phyloP scores from a whole-genome alignment of 2,797 vertebrate species.

The Coregonus suidteri region DNA sequence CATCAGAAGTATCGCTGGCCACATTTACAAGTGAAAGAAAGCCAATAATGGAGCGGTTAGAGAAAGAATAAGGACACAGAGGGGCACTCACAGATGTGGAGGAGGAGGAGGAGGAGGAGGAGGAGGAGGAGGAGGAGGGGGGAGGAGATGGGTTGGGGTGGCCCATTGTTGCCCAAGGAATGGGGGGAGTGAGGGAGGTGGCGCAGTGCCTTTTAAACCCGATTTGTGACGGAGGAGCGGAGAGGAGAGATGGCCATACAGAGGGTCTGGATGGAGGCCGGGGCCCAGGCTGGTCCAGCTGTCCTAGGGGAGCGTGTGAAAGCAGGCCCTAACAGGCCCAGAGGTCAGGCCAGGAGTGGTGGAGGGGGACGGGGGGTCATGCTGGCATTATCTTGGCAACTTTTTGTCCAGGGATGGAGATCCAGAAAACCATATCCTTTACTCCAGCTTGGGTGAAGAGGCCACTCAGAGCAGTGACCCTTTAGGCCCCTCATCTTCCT shows the following conservation, averaged over 20 bases:
- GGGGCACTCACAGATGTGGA: slow-evolving; percentile 80
- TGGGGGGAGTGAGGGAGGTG: slow-evolving; percentile 42
- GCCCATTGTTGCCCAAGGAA: slow-evolving; percentile 67
- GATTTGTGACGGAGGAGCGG: slow-evolving; percentile 49
- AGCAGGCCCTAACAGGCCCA: slow-evolving; percentile 38
- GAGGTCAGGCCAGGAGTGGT: slow-evolving; percentile 54
- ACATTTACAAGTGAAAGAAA: slow-evolving; percentile 81
- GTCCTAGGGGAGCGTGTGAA: slow-evolving; percentile 70
- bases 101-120: slow-evolving; percentile 51
- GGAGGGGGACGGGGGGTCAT: slow-evolving; percentile 38
- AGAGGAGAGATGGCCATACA: slow-evolving; percentile 38
- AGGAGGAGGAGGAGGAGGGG: slow-evolving; percentile 7
- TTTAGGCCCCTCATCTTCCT: slow-evolving; percentile 55
- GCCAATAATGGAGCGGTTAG: slow-evolving; percentile 80
- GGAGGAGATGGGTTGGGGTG: slow-evolving; percentile 38
- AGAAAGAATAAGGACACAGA: slow-evolving; percentile 76
- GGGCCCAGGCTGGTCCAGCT: slow-evolving; percentile 46
- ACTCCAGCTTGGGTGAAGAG: slow-evolving; percentile 65
- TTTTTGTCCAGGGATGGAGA: slow-evolving; percentile 60
- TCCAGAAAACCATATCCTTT: slow-evolving; percentile 51
- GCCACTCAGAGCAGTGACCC: slow-evolving; percentile 49
- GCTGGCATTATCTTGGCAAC: slow-evolving; percentile 46
- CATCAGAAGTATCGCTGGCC: slow-evolving; percentile 77
- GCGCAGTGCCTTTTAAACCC: slow-evolving; percentile 59
- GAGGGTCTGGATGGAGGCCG: slow-evolving; percentile 19